These are phyloP conservation scores for Nylanderia fulva DNA, from an alignment of 1,140 invertebrate species.

Conservation along the genomic window DNA sequence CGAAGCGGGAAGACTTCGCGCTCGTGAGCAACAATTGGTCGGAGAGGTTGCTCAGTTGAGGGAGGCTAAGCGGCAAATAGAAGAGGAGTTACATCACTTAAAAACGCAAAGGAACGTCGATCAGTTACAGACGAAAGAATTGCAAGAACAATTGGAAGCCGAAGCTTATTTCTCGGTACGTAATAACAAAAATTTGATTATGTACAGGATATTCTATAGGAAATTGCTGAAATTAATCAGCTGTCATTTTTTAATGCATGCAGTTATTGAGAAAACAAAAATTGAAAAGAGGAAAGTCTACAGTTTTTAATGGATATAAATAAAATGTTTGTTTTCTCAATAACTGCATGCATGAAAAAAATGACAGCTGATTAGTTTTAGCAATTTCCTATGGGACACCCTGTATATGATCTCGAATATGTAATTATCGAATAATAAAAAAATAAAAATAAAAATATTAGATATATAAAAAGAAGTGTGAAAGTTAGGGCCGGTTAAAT, in stretches of 20 bases:
- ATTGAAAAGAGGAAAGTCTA: too few relatives aligned
- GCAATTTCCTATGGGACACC: too few relatives aligned
- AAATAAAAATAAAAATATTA: constrained; percentile 18
- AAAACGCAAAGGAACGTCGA: constrained; percentile 90
- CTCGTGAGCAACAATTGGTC: constrained; percentile 91
- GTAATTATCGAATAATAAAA: neutral
- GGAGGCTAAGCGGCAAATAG: constrained; percentile 90
- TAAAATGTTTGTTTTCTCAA: too few relatives aligned
- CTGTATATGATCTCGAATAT: neutral
- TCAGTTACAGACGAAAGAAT: constrained; percentile 95
- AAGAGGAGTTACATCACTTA: constrained; percentile 93
- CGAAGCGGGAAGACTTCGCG: constrained; percentile 90
- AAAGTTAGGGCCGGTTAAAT: too few relatives aligned
- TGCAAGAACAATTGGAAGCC: constrained; percentile 96
- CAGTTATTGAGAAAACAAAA: too few relatives aligned
- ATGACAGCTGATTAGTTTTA: too few relatives aligned
- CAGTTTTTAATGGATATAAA: too few relatives aligned
- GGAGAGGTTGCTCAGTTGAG: constrained; percentile 90
- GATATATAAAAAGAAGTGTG: neutral
- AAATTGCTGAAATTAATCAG: too few relatives aligned
- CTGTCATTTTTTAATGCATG: too few relatives aligned
- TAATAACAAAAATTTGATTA: constrained; percentile 37
- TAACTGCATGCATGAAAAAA: too few relatives aligned
- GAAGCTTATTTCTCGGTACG: constrained; percentile 95
- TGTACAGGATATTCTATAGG: too few relatives aligned